Evolutionary conservation across 2,888 invertebrate species (phyloP), one percentile per base, ranked within the genome.

Genomic region (Epinotia nisella): DNA sequence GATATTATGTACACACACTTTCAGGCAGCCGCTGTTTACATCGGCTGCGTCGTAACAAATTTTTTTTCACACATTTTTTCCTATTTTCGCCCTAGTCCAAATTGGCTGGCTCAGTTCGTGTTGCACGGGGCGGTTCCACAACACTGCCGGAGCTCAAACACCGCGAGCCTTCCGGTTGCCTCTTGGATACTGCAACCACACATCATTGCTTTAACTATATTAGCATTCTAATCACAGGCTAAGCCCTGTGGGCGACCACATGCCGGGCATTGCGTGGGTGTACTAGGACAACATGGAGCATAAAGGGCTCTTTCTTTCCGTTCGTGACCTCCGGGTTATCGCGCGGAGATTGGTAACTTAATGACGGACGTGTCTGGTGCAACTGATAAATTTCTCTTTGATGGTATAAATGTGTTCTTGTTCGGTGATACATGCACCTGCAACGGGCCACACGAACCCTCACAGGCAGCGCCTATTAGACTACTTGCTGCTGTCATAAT

Each of bases 311-410:
- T 21, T 55, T 60, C 39, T 53, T 68, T 68, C 24, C 56, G 19
- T 60, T 39, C 55, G 64, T 69, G 69, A 73, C 73, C 69, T 53
- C 13, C 29, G 41, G 62, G 68, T 73, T 73, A 69, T 73, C 73
- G 35, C 35, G 60, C 13, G 67, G 64, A 73, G 59, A 69, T 58
- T 72, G 67, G 49, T 68, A 72, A 72, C 51, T 60, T 61, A 45
- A 49, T 11, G 62, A 64, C 58, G 62, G 62, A 41, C 58, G 24
- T 51, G 49, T 58, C 56, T 71, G 29, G 55, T 49, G 41, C 17
- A 21, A 56, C 66, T 56, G 66, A 66, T 66, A 66, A 21, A 66
- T 66, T 66, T 66, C 65, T 66, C 55, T 65, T 53, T 39, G 53
- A 19, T 55, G n/a, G 29, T 35, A 53, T 19, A 65, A 53, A 66